Evolutionary conservation across 35 echinoderm and acorn worm genomes (phyloP).

Genomic region (Amphiura filiformis): DNA sequence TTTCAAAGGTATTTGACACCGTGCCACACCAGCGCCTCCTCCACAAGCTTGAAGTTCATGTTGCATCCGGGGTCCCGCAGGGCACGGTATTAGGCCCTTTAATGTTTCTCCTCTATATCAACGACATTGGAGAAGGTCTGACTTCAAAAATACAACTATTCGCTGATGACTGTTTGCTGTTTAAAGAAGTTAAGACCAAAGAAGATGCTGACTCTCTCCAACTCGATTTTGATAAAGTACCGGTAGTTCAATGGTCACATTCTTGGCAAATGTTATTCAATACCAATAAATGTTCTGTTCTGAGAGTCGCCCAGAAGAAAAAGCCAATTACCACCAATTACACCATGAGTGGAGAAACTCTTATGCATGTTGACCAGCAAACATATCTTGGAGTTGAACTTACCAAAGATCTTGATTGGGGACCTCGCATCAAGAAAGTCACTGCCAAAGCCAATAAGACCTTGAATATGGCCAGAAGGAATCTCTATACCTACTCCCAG

Average conservation of each 20-base stretch:
- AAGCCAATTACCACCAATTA: neutral
- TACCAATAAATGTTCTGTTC: neutral
- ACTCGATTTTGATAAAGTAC: neutral
- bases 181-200: neutral
- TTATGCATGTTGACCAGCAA: neutral
- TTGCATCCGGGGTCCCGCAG: conserved; percentile 21
- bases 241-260: neutral
- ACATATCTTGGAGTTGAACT: no score
- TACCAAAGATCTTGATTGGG: no score
- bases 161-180: conserved; percentile 10
- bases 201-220: neutral
- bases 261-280: neutral
- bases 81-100: conserved; percentile 13
- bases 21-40: neutral
- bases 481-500: neutral
- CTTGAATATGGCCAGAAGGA: neutral
- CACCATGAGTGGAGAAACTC: neutral
- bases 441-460: neutral
- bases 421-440: neutral
- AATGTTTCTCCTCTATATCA: conserved; percentile 19
- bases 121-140: neutral
- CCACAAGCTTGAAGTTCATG: neutral
- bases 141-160: conserved; percentile 8
- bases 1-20: neutral
- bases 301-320: neutral